Evolutionary conservation across 2,888 invertebrate genomes (phyloP), one percentile per base, ranked within the genome.

Genomic region (Pycnomerus fuliginosus): DNA sequence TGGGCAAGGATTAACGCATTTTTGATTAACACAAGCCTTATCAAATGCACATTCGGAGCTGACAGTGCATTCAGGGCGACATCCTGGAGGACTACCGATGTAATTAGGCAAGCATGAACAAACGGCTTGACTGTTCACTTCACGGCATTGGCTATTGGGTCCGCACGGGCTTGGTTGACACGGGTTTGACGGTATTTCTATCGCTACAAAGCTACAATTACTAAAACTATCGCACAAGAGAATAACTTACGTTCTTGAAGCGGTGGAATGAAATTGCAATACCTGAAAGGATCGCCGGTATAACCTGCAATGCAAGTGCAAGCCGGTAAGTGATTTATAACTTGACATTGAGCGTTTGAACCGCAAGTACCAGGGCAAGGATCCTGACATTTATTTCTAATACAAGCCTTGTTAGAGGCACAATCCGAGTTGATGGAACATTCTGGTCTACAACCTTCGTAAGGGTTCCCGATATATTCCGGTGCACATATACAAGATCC

Each of bases 131-230:
- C 49, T 55, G 43, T 70, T 70, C 4, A 68, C 80, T 62, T 82
- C 81, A 27, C 77, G 73, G 61, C 88, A 89, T 60, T 82, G 79
- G 44, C 85, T 80, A 57, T 87, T 88, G 7, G 85, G 78, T 22
- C 86, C 87, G 65, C 88, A 88, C 1, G 85, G 84, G 14, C 82
- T 80, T 23, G 85, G 84, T 61, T 76, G 76, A 56, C 87, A 87
- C 1, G 83, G 84, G 59, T 83, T 78, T 36, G 32, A 15, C 1
- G 65, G 62, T n/a, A 24, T 28, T 63, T 74, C 73, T 25, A 55
- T 42, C 4, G 25, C 25, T 25, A 8, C 20, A 20, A 20, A 20
- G 24, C 7, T 20, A 32, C n/a, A 15, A 3, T 17, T 17, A 15
- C 4, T 17, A 12, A 4, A n/a, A n/a, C n/a, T n/a, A n/a, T n/a